Percentiles rank a stretch among this genome's conserved stretches.
These are phyloP conservation scores for Acanthosepion pharaonis DNA, from an alignment of 2,888 invertebrate species.

Conservation along the genomic window DNA sequence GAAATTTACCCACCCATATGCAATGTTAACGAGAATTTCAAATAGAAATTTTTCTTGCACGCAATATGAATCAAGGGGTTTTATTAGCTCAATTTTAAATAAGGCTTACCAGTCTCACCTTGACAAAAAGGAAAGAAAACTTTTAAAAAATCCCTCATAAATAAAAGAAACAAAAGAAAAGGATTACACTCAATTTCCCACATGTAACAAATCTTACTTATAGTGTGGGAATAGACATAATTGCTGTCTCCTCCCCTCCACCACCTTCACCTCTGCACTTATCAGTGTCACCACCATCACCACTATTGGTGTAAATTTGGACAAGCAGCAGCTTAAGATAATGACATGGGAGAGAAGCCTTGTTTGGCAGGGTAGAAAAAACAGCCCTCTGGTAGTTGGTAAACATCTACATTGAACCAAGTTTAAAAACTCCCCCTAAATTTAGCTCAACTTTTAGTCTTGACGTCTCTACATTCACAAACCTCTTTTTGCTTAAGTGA, in stretches of 20 bases:
- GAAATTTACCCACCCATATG: not conserved
- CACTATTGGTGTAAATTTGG: not conserved
- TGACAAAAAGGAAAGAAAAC: not conserved
- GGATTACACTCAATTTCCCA: not conserved
- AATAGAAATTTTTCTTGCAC: not conserved
- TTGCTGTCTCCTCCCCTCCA: not conserved
- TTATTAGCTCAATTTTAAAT: not conserved
- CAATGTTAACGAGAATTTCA: not conserved
- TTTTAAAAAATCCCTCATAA: not conserved
- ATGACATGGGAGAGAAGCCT: not conserved
- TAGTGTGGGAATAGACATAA: not conserved
- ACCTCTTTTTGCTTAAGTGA: no score
- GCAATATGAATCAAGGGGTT: not conserved
- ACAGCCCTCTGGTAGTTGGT: not conserved
- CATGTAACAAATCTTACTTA: not conserved
- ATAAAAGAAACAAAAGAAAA: no score
- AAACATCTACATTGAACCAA: conserved; percentile 1
- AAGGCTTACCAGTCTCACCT: not conserved
- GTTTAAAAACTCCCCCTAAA: not conserved
- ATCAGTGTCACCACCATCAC: not conserved
- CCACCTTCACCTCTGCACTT: not conserved
- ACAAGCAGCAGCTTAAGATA: not conserved
- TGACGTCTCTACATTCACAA: no score
- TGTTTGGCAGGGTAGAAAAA: not conserved
- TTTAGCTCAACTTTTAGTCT: no score